Evolutionary conservation across 2,888 invertebrate species (phyloP).

Genomic region (Himalopsyche anomala): DNA sequence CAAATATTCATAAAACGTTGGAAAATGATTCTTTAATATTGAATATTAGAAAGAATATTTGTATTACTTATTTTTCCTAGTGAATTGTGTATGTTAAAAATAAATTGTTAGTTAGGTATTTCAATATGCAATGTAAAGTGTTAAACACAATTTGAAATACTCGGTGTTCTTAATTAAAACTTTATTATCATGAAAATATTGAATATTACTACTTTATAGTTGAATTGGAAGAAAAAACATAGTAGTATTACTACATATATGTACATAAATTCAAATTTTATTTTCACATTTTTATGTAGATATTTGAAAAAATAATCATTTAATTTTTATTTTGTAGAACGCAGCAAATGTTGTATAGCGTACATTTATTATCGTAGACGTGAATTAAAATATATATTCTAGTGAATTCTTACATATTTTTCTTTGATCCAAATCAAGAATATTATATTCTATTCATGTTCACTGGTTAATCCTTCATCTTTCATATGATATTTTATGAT

Average conservation of each 20-base stretch:
- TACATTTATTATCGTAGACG: constrained; percentile 8
- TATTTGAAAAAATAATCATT: background rate
- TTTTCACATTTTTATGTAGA: constrained; percentile 21
- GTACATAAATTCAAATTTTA: background rate
- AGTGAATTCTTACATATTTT: background rate
- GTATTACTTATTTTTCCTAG: background rate
- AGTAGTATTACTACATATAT: background rate
- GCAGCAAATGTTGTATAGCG: background rate
- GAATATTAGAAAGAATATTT: background rate
- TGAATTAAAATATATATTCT: constrained; percentile 6
- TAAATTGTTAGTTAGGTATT: background rate
- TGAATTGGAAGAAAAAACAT: background rate
- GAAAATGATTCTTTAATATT: background rate
- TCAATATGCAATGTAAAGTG: constrained; percentile 38
- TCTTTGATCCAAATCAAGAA: background rate
- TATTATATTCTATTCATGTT: no score
- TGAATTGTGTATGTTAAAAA: background rate
- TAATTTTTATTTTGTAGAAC: background rate
- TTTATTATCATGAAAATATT: constrained; percentile 28
- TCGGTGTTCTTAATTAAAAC: constrained; percentile 10
- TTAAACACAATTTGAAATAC: constrained; percentile 24
- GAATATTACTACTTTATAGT: constrained; percentile 4
- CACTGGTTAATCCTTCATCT: no score
- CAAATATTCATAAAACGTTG: constrained; percentile 22
- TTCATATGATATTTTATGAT: no score